Conservation (phyloP, 1,140 invertebrate genomes). For the Asbolus verrucosus region DNA sequence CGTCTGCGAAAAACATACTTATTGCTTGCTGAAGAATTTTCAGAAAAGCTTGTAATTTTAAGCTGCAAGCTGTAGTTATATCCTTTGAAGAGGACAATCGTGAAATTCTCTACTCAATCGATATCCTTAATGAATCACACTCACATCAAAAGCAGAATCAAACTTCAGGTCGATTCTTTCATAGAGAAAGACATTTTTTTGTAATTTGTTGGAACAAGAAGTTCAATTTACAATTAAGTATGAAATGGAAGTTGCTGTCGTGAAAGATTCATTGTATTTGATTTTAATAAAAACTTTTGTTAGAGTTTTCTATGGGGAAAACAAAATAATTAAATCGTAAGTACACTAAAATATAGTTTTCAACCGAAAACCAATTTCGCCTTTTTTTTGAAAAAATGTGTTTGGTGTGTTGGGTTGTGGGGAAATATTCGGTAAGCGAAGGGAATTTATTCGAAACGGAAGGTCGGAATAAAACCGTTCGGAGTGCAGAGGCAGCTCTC, state of each 20-base stretch:
- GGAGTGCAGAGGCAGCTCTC: slow-evolving; percentile 24
- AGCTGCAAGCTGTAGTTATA: background rate
- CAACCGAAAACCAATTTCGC: background rate
- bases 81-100: background rate
- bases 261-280: slow-evolving; percentile 6
- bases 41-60: background rate
- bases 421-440: slow-evolving; percentile 25
- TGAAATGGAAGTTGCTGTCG: background rate
- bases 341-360: background rate
- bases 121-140: slow-evolving; percentile 6
- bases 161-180: background rate
- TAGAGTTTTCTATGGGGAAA: background rate
- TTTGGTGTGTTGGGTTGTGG: slow-evolving; percentile 4
- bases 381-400: slow-evolving; percentile 13
- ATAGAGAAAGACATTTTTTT: no score
- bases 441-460: slow-evolving; percentile 37
- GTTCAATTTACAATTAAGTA: background rate
- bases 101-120: no score
- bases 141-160: background rate
- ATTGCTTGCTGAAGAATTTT: background rate
- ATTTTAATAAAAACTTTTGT: slow-evolving; percentile 1
- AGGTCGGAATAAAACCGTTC: slow-evolving; percentile 31
- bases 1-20: background rate
- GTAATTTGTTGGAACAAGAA: background rate
- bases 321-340: background rate